Conservation (phyloP, 2,888 invertebrate species). For the Lordiphosa andalusiaca region DNA sequence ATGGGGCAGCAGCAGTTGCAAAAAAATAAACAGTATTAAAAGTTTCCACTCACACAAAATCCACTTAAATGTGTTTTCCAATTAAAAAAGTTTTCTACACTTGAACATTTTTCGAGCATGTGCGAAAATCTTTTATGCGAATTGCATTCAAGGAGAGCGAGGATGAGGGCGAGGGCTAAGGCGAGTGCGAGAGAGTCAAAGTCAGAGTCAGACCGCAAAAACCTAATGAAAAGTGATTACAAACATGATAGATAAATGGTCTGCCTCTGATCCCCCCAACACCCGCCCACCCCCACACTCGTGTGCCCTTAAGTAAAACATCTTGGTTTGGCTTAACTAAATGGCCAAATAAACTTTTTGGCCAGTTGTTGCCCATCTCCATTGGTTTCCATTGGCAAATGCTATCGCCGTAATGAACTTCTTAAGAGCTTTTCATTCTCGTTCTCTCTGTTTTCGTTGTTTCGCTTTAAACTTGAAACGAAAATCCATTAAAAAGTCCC, state of each 20-base stretch:
- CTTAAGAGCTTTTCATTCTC: constrained; percentile 66
- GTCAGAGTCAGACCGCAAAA: constrained; percentile 38
- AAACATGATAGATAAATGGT: constrained; percentile 74
- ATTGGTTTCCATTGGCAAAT: constrained; percentile 19
- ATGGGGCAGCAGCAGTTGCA: not conserved
- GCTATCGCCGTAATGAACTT: constrained; percentile 71
- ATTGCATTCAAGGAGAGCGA: constrained; percentile 50
- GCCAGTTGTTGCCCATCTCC: constrained; percentile 36
- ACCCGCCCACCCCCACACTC: constrained; percentile 12
- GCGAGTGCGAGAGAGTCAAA: constrained; percentile 1
- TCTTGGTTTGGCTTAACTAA: constrained; percentile 64
- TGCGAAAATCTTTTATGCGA: constrained; percentile 76
- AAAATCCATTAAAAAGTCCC: constrained; percentile 74
- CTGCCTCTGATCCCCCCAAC: no score
- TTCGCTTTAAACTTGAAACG: constrained; percentile 50
- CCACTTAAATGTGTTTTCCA: constrained; percentile 76
- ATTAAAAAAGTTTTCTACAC: constrained; percentile 74
- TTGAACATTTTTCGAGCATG: constrained; percentile 71
- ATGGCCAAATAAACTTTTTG: constrained; percentile 75
- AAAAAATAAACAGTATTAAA: constrained; percentile 62
- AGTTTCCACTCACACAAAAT: constrained; percentile 53
- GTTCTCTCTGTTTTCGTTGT: constrained; percentile 1
- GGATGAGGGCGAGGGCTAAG: constrained; percentile 2
- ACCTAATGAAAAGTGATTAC: constrained; percentile 76
- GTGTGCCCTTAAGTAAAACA: constrained; percentile 55